Percentiles rank a stretch among this genome's conserved stretches.
Evolutionary conservation across 2,797 vertebrate genomes (phyloP).

Genomic region (Protonibea diacanthus): DNA sequence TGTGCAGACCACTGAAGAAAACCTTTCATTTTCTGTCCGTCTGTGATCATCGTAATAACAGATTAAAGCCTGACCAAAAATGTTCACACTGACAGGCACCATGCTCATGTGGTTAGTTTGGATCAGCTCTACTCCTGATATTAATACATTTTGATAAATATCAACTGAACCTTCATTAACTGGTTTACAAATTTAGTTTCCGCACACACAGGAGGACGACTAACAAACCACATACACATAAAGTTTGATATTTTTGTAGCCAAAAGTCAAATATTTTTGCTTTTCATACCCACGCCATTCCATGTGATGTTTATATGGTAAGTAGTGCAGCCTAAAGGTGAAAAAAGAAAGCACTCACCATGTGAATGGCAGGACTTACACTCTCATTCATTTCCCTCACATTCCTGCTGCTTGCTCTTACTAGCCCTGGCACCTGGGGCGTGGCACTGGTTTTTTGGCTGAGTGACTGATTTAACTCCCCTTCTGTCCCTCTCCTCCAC

Average conservation of each 20-base stretch:
- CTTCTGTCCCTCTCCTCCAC: conserved; percentile 72
- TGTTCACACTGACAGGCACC: conserved; percentile 27
- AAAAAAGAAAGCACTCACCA: conserved; percentile 80
- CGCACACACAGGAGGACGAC: background rate
- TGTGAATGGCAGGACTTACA: conserved; percentile 83
- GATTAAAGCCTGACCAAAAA: conserved; percentile 37
- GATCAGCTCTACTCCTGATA: conserved; percentile 16
- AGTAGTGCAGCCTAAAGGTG: conserved; percentile 59
- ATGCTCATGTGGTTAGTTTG: conserved; percentile 31
- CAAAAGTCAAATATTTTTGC: conserved; percentile 19
- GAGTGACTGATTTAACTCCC: conserved; percentile 77
- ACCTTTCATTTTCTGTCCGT: conserved; percentile 51
- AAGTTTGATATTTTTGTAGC: conserved; percentile 25
- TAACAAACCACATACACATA: conserved; percentile 4
- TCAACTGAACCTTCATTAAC: conserved; percentile 7
- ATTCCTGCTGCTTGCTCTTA: conserved; percentile 85
- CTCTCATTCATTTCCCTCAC: conserved; percentile 84
- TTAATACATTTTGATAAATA: conserved; percentile 18
- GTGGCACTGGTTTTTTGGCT: conserved; percentile 83
- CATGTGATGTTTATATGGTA: conserved; percentile 58
- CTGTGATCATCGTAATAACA: conserved; percentile 44
- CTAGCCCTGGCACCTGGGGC: conserved; percentile 84
- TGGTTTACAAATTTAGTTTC: background rate
- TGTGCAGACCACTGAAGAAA: conserved; percentile 61
- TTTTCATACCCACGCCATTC: conserved; percentile 32